Conservation (phyloP, 2,113 vertebrate species). For the Oriolus oriolus region DNA sequence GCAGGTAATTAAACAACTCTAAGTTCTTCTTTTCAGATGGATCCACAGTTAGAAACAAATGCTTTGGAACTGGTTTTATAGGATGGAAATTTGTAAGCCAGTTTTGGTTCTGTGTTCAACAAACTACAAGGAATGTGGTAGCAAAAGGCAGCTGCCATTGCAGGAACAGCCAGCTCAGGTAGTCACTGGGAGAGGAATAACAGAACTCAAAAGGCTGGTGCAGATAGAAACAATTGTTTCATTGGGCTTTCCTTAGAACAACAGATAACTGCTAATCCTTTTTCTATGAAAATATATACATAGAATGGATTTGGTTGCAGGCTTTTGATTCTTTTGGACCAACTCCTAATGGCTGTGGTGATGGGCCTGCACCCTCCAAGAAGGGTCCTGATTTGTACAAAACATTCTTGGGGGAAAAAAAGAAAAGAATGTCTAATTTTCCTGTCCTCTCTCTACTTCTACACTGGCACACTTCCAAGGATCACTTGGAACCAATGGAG, state of each 20-base stretch:
- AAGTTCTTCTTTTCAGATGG: not conserved
- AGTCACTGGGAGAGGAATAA: not conserved
- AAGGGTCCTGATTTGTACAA: not conserved
- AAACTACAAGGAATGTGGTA: not conserved
- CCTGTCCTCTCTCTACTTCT: not conserved
- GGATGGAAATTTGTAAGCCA: not conserved
- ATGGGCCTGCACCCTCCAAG: not conserved
- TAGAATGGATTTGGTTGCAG: not conserved
- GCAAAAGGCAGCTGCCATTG: not conserved
- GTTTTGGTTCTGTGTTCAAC: not conserved
- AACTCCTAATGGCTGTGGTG: not conserved
- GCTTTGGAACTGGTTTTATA: not conserved
- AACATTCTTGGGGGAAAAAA: not conserved
- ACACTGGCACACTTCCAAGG: not conserved
- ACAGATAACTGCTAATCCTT: not conserved
- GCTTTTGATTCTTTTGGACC: not conserved
- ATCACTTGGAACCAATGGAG: conserved; percentile 1
- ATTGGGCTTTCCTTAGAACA: not conserved
- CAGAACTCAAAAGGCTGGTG: not conserved
- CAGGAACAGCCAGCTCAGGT: not conserved
- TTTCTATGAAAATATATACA: not conserved
- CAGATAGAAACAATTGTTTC: not conserved
- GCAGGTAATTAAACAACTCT: not conserved
- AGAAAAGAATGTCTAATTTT: not conserved
- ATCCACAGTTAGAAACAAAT: not conserved